Percentiles rank a stretch among this genome's conserved stretches.
These are phyloP conservation scores for Hylomyscus alleni DNA, from an alignment of 2,797 vertebrate genomes.

Conservation along the genomic window DNA sequence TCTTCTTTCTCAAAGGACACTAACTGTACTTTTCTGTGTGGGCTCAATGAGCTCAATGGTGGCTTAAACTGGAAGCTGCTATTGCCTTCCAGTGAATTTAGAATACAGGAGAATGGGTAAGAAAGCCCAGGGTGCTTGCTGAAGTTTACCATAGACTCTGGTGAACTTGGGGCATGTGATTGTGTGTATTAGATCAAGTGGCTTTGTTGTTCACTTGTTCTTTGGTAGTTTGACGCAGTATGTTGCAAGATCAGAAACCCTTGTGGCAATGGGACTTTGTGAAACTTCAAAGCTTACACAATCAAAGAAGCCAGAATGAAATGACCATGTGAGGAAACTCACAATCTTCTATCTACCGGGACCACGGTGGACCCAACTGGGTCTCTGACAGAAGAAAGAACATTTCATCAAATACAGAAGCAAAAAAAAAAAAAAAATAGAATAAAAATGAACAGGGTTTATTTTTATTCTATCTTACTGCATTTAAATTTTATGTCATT, in stretches of 20 bases:
- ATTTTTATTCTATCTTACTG: conserved; percentile 37
- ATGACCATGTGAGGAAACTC: background rate
- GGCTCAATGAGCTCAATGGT: background rate
- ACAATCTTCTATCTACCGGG: background rate
- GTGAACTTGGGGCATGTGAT: conserved; percentile 35
- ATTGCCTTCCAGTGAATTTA: background rate
- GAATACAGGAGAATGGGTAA: background rate
- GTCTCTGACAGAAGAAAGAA: conserved; percentile 82
- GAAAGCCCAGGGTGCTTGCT: conserved; percentile 58
- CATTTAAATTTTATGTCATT: conserved; percentile 74
- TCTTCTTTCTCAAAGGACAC: background rate
- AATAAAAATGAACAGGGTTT: conserved; percentile 63
- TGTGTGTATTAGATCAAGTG: background rate
- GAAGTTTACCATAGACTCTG: conserved; percentile 31
- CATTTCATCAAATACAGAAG: conserved; percentile 83
- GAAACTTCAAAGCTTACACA: conserved; percentile 49
- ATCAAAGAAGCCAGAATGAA: conserved; percentile 57
- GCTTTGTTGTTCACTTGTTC: background rate
- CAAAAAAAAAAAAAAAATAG: conserved; percentile 58
- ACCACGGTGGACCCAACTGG: conserved; percentile 38
- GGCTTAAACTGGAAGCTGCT: conserved; percentile 17
- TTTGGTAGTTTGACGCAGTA: background rate
- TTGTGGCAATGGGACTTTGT: background rate
- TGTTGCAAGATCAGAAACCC: conserved; percentile 65
- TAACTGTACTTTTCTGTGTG: background rate